Conservation (phyloP, 2,113 vertebrate genomes). For the Silurus glanis region DNA sequence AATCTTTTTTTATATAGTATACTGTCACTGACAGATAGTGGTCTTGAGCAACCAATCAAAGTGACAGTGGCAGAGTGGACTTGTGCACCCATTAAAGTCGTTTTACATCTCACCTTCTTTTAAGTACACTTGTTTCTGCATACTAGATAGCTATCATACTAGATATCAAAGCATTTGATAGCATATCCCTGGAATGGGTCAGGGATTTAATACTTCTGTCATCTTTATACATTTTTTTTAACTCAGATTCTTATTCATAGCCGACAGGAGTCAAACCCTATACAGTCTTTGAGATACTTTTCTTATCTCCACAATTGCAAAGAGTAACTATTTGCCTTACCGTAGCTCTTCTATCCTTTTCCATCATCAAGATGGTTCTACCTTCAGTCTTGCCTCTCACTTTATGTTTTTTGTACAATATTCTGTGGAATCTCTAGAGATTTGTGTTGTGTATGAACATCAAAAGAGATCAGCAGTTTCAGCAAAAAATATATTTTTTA, state of each 20-base stretch:
- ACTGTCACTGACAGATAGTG: not conserved
- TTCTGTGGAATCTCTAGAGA: not conserved
- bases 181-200: not conserved
- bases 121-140: not conserved
- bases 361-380: not conserved
- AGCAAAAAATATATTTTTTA: too few relatives aligned
- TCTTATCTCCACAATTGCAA: too few relatives aligned
- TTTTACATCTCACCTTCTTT: not conserved
- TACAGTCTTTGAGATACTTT: not conserved
- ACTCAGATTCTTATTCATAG: too few relatives aligned
- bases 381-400: not conserved
- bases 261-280: not conserved
- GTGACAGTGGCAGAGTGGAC: too few relatives aligned
- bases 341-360: not conserved
- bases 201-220: not conserved
- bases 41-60: not conserved
- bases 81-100: not conserved
- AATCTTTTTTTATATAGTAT: not conserved
- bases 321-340: too few relatives aligned
- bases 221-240: too few relatives aligned
- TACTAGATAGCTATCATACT: not conserved
- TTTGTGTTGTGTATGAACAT: not conserved
- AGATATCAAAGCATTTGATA: not conserved
- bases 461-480: not conserved
- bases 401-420: not conserved